A percentile compares a stretch with the other conserved stretches of the same genome.
Evolutionary conservation across 35 echinoderm and acorn worm genomes (phyloP).

Genomic region (Holothuria glaberrima): DNA sequence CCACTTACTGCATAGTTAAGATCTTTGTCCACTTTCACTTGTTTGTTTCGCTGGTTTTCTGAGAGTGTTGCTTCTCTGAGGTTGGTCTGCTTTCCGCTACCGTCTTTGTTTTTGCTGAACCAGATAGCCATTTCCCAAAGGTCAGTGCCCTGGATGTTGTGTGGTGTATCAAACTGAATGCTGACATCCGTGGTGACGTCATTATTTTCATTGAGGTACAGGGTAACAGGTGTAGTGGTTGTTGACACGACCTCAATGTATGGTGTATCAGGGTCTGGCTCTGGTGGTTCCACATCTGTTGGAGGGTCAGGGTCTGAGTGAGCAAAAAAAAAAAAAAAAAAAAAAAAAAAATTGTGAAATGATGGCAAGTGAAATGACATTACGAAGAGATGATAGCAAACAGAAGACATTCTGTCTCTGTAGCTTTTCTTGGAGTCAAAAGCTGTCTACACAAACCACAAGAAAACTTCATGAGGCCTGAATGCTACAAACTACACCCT

Average conservation of each 20-base stretch:
- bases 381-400: too few relatives aligned
- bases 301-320: not conserved
- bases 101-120: slow-evolving; percentile 50
- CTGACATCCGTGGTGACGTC: slow-evolving; percentile 45
- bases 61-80: slow-evolving; percentile 18
- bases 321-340: not conserved
- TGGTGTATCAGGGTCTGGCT: not conserved
- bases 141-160: slow-evolving; percentile 45
- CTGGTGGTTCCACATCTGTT: not conserved
- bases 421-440: too few relatives aligned
- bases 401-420: too few relatives aligned
- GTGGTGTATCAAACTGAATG: slow-evolving; percentile 13
- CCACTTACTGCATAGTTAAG: not conserved
- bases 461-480: too few relatives aligned
- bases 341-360: too few relatives aligned
- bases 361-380: too few relatives aligned
- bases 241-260: slow-evolving; percentile 28
- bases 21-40: slow-evolving; percentile 44
- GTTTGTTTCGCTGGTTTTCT: slow-evolving; percentile 26
- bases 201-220: slow-evolving; percentile 34
- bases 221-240: slow-evolving; percentile 24
- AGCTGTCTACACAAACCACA: too few relatives aligned
- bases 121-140: slow-evolving; percentile 55
- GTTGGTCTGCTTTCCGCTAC: slow-evolving; percentile 45
- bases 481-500: too few relatives aligned